A percentile compares a stretch with the other conserved stretches of the same genome.
Evolutionary conservation across 2,113 vertebrate genomes (phyloP).

Genomic region (Cygnus atratus): DNA sequence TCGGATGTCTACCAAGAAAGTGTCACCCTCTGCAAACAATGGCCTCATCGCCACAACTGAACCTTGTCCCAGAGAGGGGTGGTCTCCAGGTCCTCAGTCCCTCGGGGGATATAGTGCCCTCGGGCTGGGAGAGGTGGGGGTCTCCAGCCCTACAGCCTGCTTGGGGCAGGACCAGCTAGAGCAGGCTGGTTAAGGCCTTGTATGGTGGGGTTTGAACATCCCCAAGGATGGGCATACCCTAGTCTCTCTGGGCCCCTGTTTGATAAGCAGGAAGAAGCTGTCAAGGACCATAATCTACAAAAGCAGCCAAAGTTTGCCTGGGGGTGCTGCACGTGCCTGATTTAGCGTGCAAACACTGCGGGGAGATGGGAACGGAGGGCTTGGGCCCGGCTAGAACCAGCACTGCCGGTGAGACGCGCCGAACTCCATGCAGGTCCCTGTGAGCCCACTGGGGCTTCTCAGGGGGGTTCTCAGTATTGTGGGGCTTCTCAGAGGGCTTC

Average conservation of each 20-base stretch:
- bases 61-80: not conserved
- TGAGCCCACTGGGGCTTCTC: not conserved
- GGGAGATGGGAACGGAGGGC: not conserved
- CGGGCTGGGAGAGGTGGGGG: not conserved
- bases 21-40: not conserved
- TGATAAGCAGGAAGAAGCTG: not conserved
- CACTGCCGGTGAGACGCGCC: accelerated
- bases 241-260: not conserved
- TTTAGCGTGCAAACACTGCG: accelerated
- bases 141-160: not conserved
- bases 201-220: accelerated
- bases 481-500: not conserved
- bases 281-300: not conserved
- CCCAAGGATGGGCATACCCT: not conserved
- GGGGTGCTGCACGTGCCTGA: not conserved
- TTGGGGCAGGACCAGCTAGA: not conserved
- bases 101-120: not conserved
- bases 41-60: not conserved
- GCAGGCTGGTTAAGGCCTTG: not conserved
- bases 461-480: not conserved
- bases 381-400: accelerated
- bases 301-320: not conserved
- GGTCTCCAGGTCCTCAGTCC: not conserved
- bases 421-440: accelerated
- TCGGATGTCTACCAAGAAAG: accelerated